These are phyloP conservation scores for Heliconius ismenius DNA, from an alignment of 2,888 invertebrate genomes.

Conservation along the genomic window DNA sequence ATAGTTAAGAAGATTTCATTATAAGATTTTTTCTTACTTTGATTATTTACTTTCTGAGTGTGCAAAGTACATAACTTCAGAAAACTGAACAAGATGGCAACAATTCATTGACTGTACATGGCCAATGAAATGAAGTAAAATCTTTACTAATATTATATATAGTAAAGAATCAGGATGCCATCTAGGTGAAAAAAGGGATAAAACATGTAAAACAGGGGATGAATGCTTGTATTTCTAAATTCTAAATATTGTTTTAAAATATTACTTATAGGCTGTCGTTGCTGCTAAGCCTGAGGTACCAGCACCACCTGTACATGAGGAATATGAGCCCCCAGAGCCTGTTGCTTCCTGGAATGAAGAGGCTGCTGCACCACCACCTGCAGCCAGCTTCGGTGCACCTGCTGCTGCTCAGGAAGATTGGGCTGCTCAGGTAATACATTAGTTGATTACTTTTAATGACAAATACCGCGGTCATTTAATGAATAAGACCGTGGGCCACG, in stretches of 20 bases:
- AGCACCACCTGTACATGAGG: constrained; percentile 71
- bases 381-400: constrained; percentile 65
- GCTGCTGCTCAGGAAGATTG: constrained; percentile 81
- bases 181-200: no score
- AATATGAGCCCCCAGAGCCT: constrained; percentile 71
- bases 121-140: no score
- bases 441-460: neutral
- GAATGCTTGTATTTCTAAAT: neutral
- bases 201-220: neutral
- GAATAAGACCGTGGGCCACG: no score
- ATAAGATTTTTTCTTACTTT: no score
- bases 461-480: neutral
- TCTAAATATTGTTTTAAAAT: neutral
- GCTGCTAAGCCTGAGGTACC: constrained; percentile 70
- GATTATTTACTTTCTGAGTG: no score
- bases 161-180: no score
- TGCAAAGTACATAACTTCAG: no score
- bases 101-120: no score
- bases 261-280: constrained; percentile 62
- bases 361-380: constrained; percentile 53
- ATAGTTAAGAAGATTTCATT: no score
- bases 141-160: no score
- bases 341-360: constrained; percentile 76
- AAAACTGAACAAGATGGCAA: no score
- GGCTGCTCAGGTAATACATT: constrained; percentile 75